A percentile compares a stretch with the other conserved stretches of the same genome.
phyloP scores from a whole-genome alignment of 2,113 vertebrate genomes.

The Leucopsar rothschildi region DNA sequence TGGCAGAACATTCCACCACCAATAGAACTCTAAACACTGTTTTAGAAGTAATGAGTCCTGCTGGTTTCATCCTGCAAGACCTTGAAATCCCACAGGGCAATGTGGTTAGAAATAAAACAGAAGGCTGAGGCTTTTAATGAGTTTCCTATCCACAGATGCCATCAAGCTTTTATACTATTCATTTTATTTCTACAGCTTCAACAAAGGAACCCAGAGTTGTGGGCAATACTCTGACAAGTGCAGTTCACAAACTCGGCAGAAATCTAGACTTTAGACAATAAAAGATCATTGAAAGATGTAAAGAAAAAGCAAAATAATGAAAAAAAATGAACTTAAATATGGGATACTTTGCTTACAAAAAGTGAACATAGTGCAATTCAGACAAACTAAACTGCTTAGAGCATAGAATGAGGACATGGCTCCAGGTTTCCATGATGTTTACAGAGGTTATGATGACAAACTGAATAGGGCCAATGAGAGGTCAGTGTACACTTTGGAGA shows the following conservation, averaged over 20 bases:
- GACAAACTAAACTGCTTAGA: not conserved
- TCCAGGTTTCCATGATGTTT: not conserved
- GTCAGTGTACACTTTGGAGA: not conserved
- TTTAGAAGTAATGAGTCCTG: constrained; percentile 86
- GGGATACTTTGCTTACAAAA: constrained; percentile 75
- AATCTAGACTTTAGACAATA: constrained; percentile 78
- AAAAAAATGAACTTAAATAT: constrained; percentile 74
- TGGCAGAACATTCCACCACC: constrained; percentile 84
- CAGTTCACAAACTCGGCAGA: constrained; percentile 79
- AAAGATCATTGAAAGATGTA: constrained; percentile 71
- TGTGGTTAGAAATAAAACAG: constrained; percentile 85
- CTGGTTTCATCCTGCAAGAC: constrained; percentile 84
- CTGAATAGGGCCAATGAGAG: not conserved
- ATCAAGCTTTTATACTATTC: constrained; percentile 86
- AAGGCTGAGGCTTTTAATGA: constrained; percentile 83
- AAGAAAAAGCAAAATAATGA: constrained; percentile 73
- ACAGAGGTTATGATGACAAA: constrained; percentile 5
- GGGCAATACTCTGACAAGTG: constrained; percentile 82
- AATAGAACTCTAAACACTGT: constrained; percentile 81
- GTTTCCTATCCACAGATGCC: constrained; percentile 87
- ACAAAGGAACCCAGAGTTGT: constrained; percentile 82
- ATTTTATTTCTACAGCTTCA: constrained; percentile 83
- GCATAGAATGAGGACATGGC: not conserved
- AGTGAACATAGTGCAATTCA: constrained; percentile 67
- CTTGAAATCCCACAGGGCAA: constrained; percentile 82